A percentile compares a stretch with the other conserved stretches of the same genome.
These are phyloP conservation scores for Subanguina moxae DNA, from an alignment of 1,140 invertebrate species.

Conservation along the genomic window DNA sequence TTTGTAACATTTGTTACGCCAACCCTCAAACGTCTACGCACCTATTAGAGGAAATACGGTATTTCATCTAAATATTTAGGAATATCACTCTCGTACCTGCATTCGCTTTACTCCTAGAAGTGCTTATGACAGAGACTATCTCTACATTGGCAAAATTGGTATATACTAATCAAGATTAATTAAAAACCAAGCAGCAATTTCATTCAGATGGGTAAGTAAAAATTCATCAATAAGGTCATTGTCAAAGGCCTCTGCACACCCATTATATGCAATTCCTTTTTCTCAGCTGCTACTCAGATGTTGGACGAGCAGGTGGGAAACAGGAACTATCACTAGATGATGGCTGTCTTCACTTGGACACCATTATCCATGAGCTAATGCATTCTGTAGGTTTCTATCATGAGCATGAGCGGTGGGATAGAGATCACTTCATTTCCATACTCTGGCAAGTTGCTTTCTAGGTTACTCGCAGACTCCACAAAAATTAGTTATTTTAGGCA, in stretches of 20 bases:
- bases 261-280: slow-evolving; percentile 2
- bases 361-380: slow-evolving; percentile 65
- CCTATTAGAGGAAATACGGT: too few species aligned
- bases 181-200: background rate
- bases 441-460: slow-evolving; percentile 38
- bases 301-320: slow-evolving; percentile 54
- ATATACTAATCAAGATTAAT: slow-evolving; percentile 33
- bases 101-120: slow-evolving; percentile 65
- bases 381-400: slow-evolving; percentile 65
- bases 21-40: too few species aligned
- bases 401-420: slow-evolving; percentile 66
- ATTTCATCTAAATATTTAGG: slow-evolving; percentile 57
- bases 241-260: slow-evolving; percentile 4
- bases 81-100: slow-evolving; percentile 66
- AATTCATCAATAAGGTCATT: background rate
- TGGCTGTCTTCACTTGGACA: slow-evolving; percentile 57
- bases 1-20: too few species aligned
- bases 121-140: slow-evolving; percentile 63
- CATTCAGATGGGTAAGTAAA: too few species aligned
- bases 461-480: too few species aligned
- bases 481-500: slow-evolving; percentile 17
- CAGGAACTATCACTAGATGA: slow-evolving; percentile 58
- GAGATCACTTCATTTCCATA: slow-evolving; percentile 56
- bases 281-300: slow-evolving; percentile 57
- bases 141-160: slow-evolving; percentile 61